These are phyloP conservation scores for Sebastes schlegelii DNA, from an alignment of 2,113 vertebrate species.

Conservation along the genomic window DNA sequence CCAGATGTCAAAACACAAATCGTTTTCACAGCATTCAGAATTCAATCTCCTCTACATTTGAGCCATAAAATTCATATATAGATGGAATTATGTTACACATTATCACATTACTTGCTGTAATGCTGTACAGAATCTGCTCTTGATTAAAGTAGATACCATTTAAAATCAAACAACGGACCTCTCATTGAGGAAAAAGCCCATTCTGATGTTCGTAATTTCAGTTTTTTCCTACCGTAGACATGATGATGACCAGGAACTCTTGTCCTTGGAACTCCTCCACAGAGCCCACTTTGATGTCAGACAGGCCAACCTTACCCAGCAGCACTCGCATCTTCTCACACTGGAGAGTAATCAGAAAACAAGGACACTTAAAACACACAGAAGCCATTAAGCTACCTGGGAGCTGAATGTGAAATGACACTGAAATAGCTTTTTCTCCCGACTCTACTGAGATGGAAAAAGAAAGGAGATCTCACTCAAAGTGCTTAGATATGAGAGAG, in stretches of 20 bases:
- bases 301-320: constrained; percentile 87
- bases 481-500: not conserved
- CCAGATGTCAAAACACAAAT: no score
- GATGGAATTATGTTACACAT: not conserved
- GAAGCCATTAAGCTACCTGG: not conserved
- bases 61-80: not conserved
- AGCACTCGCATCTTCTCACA: constrained; percentile 93
- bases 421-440: not conserved
- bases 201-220: not conserved
- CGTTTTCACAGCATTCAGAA: not conserved
- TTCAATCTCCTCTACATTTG: not conserved
- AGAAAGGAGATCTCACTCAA: not conserved
- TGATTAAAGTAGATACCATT: not conserved
- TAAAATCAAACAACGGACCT: not conserved
- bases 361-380: not conserved
- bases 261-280: constrained; percentile 98
- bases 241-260: constrained; percentile 89
- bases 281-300: constrained; percentile 94
- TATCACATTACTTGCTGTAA: not conserved
- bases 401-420: not conserved
- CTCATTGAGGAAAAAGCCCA: not conserved
- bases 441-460: not conserved
- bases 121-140: not conserved
- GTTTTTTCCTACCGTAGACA: constrained; percentile 88
- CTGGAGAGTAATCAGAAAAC: constrained; percentile 71